phyloP scores from a whole-genome alignment of 2,113 vertebrate species.

The Malaclemys terrapin region DNA sequence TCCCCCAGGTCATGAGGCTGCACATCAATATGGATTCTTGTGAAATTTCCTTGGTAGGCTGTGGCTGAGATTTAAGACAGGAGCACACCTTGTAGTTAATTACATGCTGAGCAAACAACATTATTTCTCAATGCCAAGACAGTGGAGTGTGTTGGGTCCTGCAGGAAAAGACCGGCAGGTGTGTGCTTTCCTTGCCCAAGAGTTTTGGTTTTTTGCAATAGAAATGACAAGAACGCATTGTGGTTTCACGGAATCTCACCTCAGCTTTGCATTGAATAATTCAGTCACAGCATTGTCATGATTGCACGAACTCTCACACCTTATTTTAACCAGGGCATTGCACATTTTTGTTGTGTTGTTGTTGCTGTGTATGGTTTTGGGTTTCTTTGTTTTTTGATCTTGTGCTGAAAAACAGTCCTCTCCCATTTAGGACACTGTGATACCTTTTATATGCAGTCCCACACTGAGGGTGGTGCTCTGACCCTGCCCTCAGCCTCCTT shows the following conservation, averaged over 20 bases:
- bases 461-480: neutral
- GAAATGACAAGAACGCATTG: neutral
- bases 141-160: neutral
- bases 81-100: fast-evolving
- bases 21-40: neutral
- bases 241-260: fast-evolving
- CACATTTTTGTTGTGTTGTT: neutral
- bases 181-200: neutral
- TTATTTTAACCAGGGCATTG: neutral
- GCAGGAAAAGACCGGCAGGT: fast-evolving
- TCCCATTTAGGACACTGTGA: neutral
- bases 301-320: neutral
- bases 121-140: neutral
- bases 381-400: neutral
- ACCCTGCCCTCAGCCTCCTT: neutral
- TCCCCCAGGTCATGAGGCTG: fast-evolving
- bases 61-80: neutral
- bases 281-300: neutral
- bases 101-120: neutral
- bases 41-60: neutral
- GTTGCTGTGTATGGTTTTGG: neutral
- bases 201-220: neutral
- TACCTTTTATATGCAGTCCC: neutral
- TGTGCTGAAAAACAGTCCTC: neutral
- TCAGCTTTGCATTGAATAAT: neutral